Percentiles rank a stretch among this genome's conserved stretches.
Evolutionary conservation across 2,113 vertebrate species (phyloP).

Genomic region (Odobenus rosmarus): DNA sequence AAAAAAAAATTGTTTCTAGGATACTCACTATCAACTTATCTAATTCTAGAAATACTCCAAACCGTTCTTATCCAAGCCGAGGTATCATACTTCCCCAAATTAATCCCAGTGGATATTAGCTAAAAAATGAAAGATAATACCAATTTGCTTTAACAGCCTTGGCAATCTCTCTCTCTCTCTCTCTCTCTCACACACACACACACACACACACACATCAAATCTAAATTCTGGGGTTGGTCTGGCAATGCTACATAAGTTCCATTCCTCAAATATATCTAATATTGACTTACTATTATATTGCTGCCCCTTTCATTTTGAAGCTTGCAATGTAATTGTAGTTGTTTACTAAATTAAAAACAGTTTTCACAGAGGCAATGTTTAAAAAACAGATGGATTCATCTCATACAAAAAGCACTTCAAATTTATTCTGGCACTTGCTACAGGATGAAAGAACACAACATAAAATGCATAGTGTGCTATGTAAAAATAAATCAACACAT

Average conservation of each 20-base stretch:
- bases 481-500: neutral
- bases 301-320: neutral
- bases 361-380: constrained; percentile 65
- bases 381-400: constrained; percentile 54
- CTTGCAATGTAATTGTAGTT: constrained; percentile 57
- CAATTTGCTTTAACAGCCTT: neutral
- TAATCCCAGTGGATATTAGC: neutral
- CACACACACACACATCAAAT: neutral
- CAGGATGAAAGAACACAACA: neutral
- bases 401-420: constrained; percentile 11
- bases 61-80: neutral
- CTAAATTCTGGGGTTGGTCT: neutral
- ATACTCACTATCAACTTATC: neutral
- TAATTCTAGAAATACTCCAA: constrained; percentile 39
- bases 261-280: constrained; percentile 49
- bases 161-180: neutral
- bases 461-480: constrained; percentile 19
- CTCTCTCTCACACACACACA: neutral
- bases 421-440: constrained; percentile 24
- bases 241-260: neutral
- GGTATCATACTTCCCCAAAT: neutral
- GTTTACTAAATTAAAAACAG: constrained; percentile 66
- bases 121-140: neutral
- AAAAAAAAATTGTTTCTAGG: neutral
- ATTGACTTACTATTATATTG: constrained; percentile 51